Evolutionary conservation across 1,140 invertebrate genomes (phyloP).

Genomic region (Apis florea): DNA sequence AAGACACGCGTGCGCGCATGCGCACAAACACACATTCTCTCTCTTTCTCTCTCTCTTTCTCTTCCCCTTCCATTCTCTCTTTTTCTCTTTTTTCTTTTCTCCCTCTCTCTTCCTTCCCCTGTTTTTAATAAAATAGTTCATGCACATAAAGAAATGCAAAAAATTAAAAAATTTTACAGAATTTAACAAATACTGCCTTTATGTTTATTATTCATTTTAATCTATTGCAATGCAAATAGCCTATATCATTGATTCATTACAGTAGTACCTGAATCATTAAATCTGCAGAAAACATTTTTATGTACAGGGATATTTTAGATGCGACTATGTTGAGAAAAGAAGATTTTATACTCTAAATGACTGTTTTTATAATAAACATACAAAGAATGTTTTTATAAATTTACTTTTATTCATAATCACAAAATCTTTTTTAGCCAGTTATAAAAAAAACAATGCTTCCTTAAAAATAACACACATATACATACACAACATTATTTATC

Average conservation of each 20-base stretch:
- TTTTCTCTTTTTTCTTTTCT: neutral
- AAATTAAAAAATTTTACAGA: constrained; percentile 43
- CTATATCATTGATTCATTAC: constrained; percentile 64
- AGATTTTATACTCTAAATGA: constrained; percentile 36
- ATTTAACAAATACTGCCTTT: constrained; percentile 44
- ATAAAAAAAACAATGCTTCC: constrained; percentile 8
- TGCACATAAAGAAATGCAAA: constrained; percentile 61
- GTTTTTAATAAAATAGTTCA: constrained; percentile 41
- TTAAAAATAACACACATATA: neutral
- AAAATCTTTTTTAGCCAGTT: neutral
- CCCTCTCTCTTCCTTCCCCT: constrained; percentile 27
- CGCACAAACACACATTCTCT: neutral
- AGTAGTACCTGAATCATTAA: constrained; percentile 68
- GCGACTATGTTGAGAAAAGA: constrained; percentile 18
- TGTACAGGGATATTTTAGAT: constrained; percentile 21
- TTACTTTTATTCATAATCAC: constrained; percentile 22
- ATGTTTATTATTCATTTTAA: constrained; percentile 48
- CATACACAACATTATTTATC: constrained; percentile 55
- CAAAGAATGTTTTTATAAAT: constrained; percentile 25
- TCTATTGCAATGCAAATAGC: constrained; percentile 42
- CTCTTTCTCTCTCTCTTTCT: constrained; percentile 51
- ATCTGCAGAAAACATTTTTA: constrained; percentile 60
- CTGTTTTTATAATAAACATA: constrained; percentile 34
- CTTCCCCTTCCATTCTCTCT: constrained; percentile 8
- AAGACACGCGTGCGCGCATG: constrained; percentile 37